phyloP scores from a whole-genome alignment of 2,888 invertebrate genomes.

The Stenotaenia linearis region DNA sequence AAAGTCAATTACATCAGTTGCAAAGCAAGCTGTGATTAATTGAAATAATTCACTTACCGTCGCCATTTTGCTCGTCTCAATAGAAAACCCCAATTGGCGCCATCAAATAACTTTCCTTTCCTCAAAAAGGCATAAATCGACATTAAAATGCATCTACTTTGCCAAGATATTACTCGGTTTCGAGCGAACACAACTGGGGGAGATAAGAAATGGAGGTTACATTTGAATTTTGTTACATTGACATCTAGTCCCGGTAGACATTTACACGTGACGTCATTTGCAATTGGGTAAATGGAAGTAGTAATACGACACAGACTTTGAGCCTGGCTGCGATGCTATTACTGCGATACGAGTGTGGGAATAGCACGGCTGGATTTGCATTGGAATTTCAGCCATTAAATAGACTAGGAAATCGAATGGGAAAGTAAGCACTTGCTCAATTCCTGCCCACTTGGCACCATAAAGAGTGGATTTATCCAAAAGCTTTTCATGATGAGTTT shows the following conservation, averaged over 20 bases:
- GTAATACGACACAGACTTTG: not conserved
- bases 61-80: no score
- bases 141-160: not conserved
- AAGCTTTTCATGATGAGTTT: not conserved
- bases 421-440: not conserved
- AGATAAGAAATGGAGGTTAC: not conserved
- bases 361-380: not conserved
- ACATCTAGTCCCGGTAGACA: not conserved
- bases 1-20: not conserved
- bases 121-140: not conserved
- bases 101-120: no score
- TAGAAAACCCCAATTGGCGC: no score
- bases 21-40: not conserved
- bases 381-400: not conserved
- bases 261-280: not conserved
- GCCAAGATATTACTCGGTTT: not conserved
- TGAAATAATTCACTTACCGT: not conserved
- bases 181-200: not conserved
- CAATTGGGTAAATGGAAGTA: not conserved
- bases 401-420: not conserved
- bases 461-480: not conserved
- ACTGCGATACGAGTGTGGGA: not conserved
- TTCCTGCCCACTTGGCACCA: not conserved
- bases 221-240: not conserved
- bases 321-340: not conserved